Percentiles rank a stretch among this genome's conserved stretches.
Conservation (phyloP, 53 echinoderm and acorn worm genomes). For the Temnopleurus reevesii region DNA sequence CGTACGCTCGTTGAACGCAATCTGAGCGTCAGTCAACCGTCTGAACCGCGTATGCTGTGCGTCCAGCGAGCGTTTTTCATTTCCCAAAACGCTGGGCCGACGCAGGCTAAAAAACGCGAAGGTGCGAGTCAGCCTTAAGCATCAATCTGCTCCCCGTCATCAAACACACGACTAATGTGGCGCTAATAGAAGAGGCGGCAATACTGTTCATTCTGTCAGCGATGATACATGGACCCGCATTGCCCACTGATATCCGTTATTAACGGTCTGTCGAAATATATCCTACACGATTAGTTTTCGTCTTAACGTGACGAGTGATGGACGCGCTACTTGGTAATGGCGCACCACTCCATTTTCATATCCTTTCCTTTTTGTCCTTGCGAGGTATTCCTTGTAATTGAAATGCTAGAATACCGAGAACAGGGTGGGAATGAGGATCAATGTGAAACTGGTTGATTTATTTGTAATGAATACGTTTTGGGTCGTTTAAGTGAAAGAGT, state of each 20-base stretch:
- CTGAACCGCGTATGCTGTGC: too few relatives aligned
- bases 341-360: too few relatives aligned
- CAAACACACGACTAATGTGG: conserved; percentile 50
- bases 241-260: conserved; percentile 33
- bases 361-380: neutral
- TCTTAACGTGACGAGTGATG: conserved; percentile 19
- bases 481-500: too few relatives aligned
- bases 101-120: too few relatives aligned
- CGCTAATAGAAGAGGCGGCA: conserved; percentile 60
- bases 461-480: too few relatives aligned
- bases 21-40: too few relatives aligned
- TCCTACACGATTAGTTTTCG: conserved; percentile 31
- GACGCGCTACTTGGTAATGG: neutral
- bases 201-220: conserved; percentile 15
- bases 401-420: neutral
- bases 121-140: too few relatives aligned
- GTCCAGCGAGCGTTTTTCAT: too few relatives aligned
- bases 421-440: neutral
- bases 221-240: conserved; percentile 34
- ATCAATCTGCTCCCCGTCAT: conserved; percentile 41
- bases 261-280: conserved; percentile 54
- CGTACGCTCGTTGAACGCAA: too few relatives aligned
- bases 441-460: conserved; percentile 26
- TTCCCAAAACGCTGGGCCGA: too few relatives aligned
- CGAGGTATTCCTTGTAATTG: neutral